Percentiles rank a stretch among this genome's conserved stretches.
Conservation (phyloP, 2,797 vertebrate species). For the Scyliorhinus canicula region DNA sequence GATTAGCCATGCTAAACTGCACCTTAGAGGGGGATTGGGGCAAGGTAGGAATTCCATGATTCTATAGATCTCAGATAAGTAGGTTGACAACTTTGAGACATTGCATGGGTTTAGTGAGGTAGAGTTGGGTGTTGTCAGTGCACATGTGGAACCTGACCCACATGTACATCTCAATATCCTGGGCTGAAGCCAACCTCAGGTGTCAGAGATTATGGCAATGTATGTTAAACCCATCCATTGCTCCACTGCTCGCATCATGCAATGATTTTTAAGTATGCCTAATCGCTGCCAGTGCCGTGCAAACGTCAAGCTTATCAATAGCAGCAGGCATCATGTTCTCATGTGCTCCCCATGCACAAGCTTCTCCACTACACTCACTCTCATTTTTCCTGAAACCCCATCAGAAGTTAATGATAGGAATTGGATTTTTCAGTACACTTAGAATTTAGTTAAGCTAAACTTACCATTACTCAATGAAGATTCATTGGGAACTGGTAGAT, state of each 20-base stretch:
- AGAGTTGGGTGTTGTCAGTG: too few species aligned
- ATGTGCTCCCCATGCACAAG: background rate
- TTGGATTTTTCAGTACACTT: background rate
- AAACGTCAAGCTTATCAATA: background rate
- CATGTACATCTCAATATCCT: background rate
- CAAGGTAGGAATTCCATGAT: too few species aligned
- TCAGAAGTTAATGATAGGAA: background rate
- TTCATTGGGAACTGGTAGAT: background rate
- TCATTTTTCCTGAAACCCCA: background rate
- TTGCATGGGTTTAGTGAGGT: background rate
- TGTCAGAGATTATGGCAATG: background rate
- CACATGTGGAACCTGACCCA: background rate
- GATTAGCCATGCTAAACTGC: too few species aligned
- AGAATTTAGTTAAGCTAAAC: background rate
- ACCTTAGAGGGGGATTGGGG: too few species aligned
- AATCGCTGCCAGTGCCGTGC: background rate
- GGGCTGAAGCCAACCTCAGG: background rate
- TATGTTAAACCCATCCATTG: background rate
- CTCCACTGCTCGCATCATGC: background rate
- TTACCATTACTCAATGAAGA: background rate
- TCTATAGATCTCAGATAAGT: background rate
- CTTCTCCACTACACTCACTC: background rate
- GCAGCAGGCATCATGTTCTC: too few species aligned
- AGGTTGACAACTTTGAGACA: background rate
- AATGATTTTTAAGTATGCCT: background rate